phyloP scores from a whole-genome alignment of 2,113 vertebrate genomes.

The Elgaria multicarinata region DNA sequence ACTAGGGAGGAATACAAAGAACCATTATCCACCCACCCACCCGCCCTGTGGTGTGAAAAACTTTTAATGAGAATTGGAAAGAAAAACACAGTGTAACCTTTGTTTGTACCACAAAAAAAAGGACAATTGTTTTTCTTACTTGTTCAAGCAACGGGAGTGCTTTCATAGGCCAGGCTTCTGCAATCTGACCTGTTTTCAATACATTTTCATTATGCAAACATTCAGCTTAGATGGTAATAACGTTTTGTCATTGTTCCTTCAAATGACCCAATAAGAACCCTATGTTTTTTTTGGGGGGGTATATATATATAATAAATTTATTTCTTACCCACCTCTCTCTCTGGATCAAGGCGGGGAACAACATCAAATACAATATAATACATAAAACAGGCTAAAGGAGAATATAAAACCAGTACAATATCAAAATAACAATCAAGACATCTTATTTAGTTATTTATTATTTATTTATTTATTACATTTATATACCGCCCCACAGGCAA shows the following conservation, averaged over 20 bases:
- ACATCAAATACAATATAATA: too few species aligned
- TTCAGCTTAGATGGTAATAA: neutral
- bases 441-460: too few species aligned
- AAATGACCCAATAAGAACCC: neutral
- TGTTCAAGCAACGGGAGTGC: fast-evolving
- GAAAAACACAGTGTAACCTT: neutral
- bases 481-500: too few species aligned
- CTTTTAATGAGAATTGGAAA: neutral
- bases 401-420: too few species aligned
- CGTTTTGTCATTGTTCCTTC: neutral
- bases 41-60: neutral
- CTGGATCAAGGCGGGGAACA: too few species aligned
- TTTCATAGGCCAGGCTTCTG: neutral
- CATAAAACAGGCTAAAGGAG: too few species aligned
- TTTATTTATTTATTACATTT: too few species aligned
- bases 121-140: neutral
- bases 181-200: fast-evolving
- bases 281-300: neutral
- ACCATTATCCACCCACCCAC: neutral
- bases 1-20: neutral
- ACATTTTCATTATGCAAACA: neutral
- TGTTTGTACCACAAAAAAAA: neutral
- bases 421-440: too few species aligned
- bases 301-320: too few species aligned
- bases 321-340: too few species aligned